Evolutionary conservation across 2,113 vertebrate genomes (phyloP).

Genomic region (Sterrhoptilus dennistouni): DNA sequence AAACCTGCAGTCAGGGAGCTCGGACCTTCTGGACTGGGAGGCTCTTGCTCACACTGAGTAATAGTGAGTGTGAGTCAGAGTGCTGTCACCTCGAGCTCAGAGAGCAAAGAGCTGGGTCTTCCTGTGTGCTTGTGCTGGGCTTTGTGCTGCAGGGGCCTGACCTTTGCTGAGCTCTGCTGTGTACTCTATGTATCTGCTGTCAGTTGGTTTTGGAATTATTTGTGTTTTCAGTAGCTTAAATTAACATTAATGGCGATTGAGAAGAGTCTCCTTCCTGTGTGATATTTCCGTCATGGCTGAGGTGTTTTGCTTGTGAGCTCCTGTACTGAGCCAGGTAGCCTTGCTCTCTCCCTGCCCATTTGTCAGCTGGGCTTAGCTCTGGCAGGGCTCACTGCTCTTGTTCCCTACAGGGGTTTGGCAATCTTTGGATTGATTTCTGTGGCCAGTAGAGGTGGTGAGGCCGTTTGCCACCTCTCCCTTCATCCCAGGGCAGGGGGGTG

Average conservation of each 20-base stretch:
- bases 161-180: background rate
- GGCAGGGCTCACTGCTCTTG: background rate
- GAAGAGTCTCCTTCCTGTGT: conserved; percentile 34
- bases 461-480: conserved; percentile 46
- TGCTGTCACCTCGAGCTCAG: fast-evolving
- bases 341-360: background rate
- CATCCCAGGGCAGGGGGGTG: background rate
- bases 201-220: conserved; percentile 22
- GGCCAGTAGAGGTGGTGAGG: background rate
- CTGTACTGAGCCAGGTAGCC: background rate
- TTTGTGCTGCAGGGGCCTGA: background rate
- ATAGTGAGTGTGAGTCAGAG: background rate
- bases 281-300: conserved; percentile 21
- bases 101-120: background rate
- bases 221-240: conserved; percentile 11
- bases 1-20: background rate
- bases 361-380: background rate
- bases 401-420: conserved; percentile 40
- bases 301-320: background rate
- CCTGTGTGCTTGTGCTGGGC: background rate
- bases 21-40: fast-evolving
- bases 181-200: background rate
- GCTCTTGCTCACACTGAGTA: background rate
- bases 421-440: conserved; percentile 38
- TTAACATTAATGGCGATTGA: background rate